Evolutionary conservation across 2,113 vertebrate species (phyloP).

Genomic region (Cacatua alba): DNA sequence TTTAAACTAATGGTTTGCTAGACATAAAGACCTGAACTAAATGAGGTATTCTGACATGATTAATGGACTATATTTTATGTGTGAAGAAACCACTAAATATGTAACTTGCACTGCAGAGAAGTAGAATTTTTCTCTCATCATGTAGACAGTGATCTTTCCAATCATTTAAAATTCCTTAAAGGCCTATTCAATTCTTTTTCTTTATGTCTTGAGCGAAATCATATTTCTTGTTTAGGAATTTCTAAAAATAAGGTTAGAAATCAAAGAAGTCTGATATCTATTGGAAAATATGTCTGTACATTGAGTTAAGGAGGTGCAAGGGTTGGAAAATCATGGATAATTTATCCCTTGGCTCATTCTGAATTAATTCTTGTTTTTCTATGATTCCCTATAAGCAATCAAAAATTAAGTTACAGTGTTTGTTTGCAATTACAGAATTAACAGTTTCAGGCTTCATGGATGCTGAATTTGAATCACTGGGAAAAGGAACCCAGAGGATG

Average conservation of each 20-base stretch:
- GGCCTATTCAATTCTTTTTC: background rate
- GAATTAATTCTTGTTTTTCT: background rate
- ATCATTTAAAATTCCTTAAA: background rate
- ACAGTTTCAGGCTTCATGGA: background rate
- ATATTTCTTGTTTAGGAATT: background rate
- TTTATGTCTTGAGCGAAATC: background rate
- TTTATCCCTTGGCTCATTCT: background rate
- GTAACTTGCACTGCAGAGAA: background rate
- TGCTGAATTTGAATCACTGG: background rate
- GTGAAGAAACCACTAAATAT: background rate
- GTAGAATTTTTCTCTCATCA: background rate
- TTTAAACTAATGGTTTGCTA: background rate
- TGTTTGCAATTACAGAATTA: background rate
- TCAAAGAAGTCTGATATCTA: background rate
- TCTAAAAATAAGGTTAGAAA: background rate
- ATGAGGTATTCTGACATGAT: background rate
- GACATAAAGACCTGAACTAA: background rate
- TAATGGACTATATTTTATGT: background rate
- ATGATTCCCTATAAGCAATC: background rate
- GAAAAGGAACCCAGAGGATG: background rate
- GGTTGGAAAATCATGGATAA: background rate
- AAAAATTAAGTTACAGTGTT: background rate
- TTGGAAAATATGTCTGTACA: background rate
- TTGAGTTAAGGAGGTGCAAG: background rate
- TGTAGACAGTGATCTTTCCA: background rate